phyloP scores from a whole-genome alignment of 2,797 vertebrate genomes.

The Vespertilio murinus region DNA sequence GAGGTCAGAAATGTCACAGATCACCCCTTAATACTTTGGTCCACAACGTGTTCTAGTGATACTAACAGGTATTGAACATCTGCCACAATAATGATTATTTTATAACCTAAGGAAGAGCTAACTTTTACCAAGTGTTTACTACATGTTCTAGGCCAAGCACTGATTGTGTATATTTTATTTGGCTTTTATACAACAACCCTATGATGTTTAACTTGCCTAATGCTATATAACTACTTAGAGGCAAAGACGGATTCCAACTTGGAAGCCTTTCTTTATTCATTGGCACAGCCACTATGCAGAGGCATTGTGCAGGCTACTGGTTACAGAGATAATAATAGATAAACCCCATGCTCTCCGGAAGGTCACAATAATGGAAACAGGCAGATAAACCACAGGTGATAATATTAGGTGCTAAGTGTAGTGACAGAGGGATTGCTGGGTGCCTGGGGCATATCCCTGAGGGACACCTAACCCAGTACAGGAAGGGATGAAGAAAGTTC shows the following conservation, averaged over 20 bases:
- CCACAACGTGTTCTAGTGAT: neutral
- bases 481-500: neutral
- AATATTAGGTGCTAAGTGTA: neutral
- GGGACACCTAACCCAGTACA: neutral
- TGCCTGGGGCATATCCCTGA: neutral
- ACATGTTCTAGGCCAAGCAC: neutral
- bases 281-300: neutral
- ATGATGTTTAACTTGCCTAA: neutral
- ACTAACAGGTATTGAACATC: neutral
- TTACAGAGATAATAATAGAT: neutral
- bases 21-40: constrained; percentile 66
- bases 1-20: constrained; percentile 69
- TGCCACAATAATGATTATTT: neutral
- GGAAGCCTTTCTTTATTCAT: neutral
- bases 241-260: neutral
- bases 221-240: neutral
- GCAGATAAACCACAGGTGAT: neutral
- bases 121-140: neutral
- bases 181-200: neutral
- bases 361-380: neutral
- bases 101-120: neutral
- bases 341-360: neutral
- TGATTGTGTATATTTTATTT: neutral
- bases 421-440: neutral
- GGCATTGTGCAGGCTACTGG: neutral